Evolutionary conservation across 2,888 invertebrate genomes (phyloP).

Genomic region (Lymantria monacha): DNA sequence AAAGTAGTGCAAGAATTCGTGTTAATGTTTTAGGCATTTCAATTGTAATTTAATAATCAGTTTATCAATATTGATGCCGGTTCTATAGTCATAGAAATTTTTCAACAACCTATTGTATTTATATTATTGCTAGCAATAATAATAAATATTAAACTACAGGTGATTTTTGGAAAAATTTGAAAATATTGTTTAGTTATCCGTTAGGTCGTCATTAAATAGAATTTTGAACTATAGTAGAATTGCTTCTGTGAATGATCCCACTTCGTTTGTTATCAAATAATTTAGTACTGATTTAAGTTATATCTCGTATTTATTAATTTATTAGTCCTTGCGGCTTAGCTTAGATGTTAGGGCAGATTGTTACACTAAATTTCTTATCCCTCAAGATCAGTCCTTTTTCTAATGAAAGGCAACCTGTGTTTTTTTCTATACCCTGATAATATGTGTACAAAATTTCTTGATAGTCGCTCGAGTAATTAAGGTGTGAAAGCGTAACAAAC

Average conservation of each 20-base stretch:
- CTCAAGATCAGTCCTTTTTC: no score
- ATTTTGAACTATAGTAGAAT: slow-evolving; percentile 24
- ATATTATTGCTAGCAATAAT: not conserved
- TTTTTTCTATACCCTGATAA: no score
- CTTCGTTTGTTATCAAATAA: slow-evolving; percentile 44
- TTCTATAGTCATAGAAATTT: not conserved
- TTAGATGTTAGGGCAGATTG: no score
- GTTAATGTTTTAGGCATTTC: no score
- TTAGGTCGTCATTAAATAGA: slow-evolving; percentile 19
- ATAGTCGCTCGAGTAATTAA: no score
- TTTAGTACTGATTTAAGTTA: slow-evolving; percentile 42
- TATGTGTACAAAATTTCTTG: no score
- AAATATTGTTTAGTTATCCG: slow-evolving; percentile 18
- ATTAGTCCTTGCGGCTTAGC: no score
- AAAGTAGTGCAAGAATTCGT: no score
- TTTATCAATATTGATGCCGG: not conserved
- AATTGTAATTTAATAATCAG: no score
- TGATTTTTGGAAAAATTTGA: slow-evolving; percentile 16
- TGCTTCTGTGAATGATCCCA: slow-evolving; percentile 41
- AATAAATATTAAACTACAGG: slow-evolving; percentile 18
- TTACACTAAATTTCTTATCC: no score
- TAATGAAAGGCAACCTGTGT: no score
- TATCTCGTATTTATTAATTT: slow-evolving; percentile 27
- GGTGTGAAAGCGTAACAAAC: no score
- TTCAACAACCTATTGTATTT: not conserved